Evolutionary conservation across 2,888 invertebrate genomes (phyloP), one percentile per base, ranked within the genome.

Genomic region (Eremobia ochroleuca): DNA sequence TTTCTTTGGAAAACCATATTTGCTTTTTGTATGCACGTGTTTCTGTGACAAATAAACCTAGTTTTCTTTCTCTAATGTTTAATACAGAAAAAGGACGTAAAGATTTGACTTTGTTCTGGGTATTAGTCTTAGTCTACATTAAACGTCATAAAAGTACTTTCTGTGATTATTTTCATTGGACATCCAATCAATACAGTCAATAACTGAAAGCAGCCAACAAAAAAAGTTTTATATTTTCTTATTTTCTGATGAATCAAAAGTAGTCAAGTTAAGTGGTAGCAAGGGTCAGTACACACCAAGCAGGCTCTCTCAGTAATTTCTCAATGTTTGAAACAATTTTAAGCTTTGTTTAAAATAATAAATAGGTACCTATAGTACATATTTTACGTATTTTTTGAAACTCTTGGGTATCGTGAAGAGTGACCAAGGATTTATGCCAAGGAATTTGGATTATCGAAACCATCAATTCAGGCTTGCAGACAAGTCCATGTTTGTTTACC

Each of bases 91-190:
- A 76, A 85, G 31, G 31, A 49, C 46, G 31, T 21, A 4, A 46
- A 69, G 25, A 70, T 75, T 43, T 70, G 65, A 66, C 62, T 74
- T 46, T 75, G 34, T 37, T 67, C 34, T 21, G 52, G 9, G n/a
- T 73, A 40, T 85, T 59, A 43, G 21, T 71, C 55, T 74, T 79
- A 76, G n/a, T n/a, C n/a, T n/a, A 86, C 73, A 75, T 83, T 55
- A 67, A 76, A 71, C 61, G 62, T 85, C 74, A 78, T 78, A 64
- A 87, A 87, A 87, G 81, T 81, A 87, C 81, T 87, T 81, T 78
- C 72, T 72, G 67, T 87, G 87, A 88, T 88, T 88, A 80, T 77
- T 87, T 87, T 87, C 62, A 72, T 78, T 84, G 84, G 67, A 73
- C 61, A 64, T 67, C 70, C 61, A 84, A 86, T 88, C n/a, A n/a